Evolutionary conservation across 2,888 invertebrate genomes (phyloP).

Genomic region (Euplagia quadripunctaria): DNA sequence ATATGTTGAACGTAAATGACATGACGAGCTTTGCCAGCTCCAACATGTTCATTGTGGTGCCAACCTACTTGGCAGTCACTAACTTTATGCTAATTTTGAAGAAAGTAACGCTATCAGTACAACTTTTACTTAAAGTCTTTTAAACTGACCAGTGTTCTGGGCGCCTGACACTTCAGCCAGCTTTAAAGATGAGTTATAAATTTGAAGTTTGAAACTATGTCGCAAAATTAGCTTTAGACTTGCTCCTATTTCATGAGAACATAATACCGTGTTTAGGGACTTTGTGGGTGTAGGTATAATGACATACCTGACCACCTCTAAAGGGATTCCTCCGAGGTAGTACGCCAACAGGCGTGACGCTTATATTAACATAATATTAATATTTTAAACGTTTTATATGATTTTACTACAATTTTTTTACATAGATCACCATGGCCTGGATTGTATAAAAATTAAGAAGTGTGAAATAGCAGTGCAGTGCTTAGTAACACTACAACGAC

Average conservation of each 20-base stretch:
- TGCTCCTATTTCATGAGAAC: constrained; percentile 10
- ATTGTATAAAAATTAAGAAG: not conserved
- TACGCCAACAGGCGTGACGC: constrained; percentile 11
- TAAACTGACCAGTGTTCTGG: constrained; percentile 11
- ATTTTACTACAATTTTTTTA: constrained; percentile 8
- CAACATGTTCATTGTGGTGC: constrained; percentile 55
- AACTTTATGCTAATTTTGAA: constrained; percentile 65
- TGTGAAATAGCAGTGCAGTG: not conserved
- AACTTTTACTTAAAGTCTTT: constrained; percentile 42
- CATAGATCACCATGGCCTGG: not conserved
- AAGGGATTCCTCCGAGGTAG: constrained; percentile 19
- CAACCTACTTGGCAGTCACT: constrained; percentile 78
- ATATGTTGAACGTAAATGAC: not conserved
- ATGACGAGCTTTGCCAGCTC: constrained; percentile 49
- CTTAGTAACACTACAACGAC: not conserved
- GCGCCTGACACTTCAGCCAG: not conserved
- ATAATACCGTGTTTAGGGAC: constrained; percentile 18
- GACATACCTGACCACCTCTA: constrained; percentile 13
- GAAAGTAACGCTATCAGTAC: constrained; percentile 55
- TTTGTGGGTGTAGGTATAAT: constrained; percentile 13
- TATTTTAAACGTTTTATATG: constrained; percentile 1
- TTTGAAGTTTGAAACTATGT: not conserved
- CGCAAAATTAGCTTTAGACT: constrained; percentile 3
- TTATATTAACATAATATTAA: constrained; percentile 18
- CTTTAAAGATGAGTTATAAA: not conserved